Base-by-base conservation (phyloP, 2,113 vertebrate genomes). In the Protobothrops mucrosquamatus region DNA sequence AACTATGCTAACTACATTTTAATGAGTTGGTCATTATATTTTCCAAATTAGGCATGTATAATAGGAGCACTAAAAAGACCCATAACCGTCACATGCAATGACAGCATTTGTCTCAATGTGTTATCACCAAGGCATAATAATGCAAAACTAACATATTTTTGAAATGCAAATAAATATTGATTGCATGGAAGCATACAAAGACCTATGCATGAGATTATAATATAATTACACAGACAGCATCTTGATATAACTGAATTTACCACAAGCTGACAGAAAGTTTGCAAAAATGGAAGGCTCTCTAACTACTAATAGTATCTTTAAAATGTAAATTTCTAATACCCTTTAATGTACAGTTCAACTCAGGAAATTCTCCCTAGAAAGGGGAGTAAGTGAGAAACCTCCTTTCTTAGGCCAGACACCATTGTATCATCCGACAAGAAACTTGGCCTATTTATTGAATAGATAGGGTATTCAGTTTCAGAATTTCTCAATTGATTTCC, bases 61-160 rank as follows among this genome's bases (percentile, higher is more conserved):
- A 97, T 94, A 91, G 91, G 95, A 96, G 81, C 87, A 96, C 90
- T 93, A 96, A 95, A 91, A 94, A 96, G 95, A 95, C 91, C 92
- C 34, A 43, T 43, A 95, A 94, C 91, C 91, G 93, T 54, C 0
- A 3, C 91, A 69, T 69, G 89, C 86, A 94, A 91, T 91, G 0
- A 34, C 14, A 86, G 93, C 93, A 94, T 57, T 93, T 92, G 12
- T 95, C 94, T 95, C 90, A 43, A 89, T 89, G 91, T 95, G 93
- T 94, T 95, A 96, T 92, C 94, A 95, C 74, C 57, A 3, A 92
- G 56, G 89, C 95, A 94, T 94, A 96, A 95, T 91, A 95, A 90
- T 93, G 94, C 90, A 43, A 89, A 57, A 43, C 54, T 85, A 34
- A 57, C 89, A 57, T n/a, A 11, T 81, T 57, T 34, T 52, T n/a